Evolutionary conservation across 2,113 vertebrate species (phyloP), one percentile per base, ranked within the genome.

Genomic region (Chionomys nivalis): DNA sequence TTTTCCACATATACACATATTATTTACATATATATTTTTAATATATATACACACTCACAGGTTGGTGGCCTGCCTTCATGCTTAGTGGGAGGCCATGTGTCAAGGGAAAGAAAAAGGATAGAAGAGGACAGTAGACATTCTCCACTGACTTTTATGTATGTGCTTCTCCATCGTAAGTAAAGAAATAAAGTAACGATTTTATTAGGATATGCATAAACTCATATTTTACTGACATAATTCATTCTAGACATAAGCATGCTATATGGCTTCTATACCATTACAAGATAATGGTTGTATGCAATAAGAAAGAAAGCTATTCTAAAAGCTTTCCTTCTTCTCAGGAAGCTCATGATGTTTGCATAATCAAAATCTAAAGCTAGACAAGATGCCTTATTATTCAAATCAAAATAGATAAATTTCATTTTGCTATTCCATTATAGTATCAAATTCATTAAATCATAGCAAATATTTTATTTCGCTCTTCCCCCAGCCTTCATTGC

Each of bases 351-450:
- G 23, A 6, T 82, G 33, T 12, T 58, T 3, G 82, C 16, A 72
- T 66, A n/a, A 93, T 49, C 3, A 87, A 52, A 96, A 95, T 70
- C 14, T 85, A 23, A 93, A 28, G 85, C 47, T 81, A 77, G 21
- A 77, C 55, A 93, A 77, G 78, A 47, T 0, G 68, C 1, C 42
- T 7, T 87, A 72, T 70, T 93, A 68, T 89, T 77, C 44, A 94
- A 89, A 94, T 94, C 28, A 85, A 61, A 19, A 24, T 49, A 89
- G 49, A 83, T 76, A 95, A 87, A 87, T 65, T 73, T 68, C 39
- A 33, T 91, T 89, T 49, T 82, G 66, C 0, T 70, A n/a, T 94
- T 87, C 26, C 91, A n/a, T 82, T 77, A 86, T 4, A 82, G 5
- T 26, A 39, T 72, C 11, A 90, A 82, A 89, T 73, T 55, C 23